These are phyloP conservation scores for Diacarnus erythraeanus DNA, from an alignment of 37 sponge, comb jelly and placozoan genomes.

Conservation along the genomic window DNA sequence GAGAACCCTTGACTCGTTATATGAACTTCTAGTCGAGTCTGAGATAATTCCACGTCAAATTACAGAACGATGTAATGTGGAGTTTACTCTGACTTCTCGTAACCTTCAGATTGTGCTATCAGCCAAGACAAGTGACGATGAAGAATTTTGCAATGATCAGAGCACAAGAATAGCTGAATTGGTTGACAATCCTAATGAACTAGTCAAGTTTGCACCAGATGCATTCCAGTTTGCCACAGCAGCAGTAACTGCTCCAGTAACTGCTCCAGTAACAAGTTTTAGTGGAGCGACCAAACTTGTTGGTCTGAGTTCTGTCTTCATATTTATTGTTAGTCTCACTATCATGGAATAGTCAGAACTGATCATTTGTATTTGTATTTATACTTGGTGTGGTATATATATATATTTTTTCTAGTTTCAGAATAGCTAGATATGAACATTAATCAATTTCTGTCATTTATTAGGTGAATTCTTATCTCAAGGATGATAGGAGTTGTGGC, in stretches of 20 bases:
- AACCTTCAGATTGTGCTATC: slow-evolving; percentile 23
- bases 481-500: too few species aligned
- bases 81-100: slow-evolving; percentile 1
- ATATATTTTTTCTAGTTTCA: too few species aligned
- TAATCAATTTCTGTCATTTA: too few species aligned
- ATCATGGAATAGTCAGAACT: too few species aligned
- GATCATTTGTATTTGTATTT: too few species aligned
- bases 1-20: slow-evolving; percentile 20
- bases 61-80: slow-evolving; percentile 18
- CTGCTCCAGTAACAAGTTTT: too few species aligned
- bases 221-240: slow-evolving; percentile 34
- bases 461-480: too few species aligned
- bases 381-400: too few species aligned
- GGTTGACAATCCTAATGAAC: background rate
- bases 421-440: too few species aligned
- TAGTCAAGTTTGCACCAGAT: background rate
- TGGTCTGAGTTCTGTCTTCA: background rate
- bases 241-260: slow-evolving; percentile 7
- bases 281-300: background rate
- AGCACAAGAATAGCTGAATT: background rate
- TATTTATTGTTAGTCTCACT: too few species aligned
- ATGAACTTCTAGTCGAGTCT: background rate
- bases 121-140: background rate
- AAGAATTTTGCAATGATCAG: slow-evolving; percentile 10
- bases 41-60: slow-evolving; percentile 2